Base-by-base conservation (phyloP, 2,113 vertebrate species). In the Platichthys stellatus region DNA sequence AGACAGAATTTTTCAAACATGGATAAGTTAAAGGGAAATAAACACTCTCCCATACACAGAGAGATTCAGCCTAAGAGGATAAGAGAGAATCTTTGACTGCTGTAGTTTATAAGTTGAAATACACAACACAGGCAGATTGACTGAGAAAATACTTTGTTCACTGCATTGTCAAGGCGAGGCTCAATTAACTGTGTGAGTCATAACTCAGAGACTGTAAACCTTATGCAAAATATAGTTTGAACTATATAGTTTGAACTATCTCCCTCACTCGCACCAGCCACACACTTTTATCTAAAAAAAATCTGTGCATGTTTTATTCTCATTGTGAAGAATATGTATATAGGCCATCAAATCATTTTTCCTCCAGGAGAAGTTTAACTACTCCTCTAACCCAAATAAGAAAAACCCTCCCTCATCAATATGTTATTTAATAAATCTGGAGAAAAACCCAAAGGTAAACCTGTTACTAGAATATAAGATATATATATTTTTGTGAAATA, bases 21-120 rank as follows among this genome's bases (percentile, higher is more conserved):
- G 65, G 80, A 68, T 40, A 75, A 64, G 74, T 83, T 74, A 60
- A 56, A 79, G 31, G 49, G 61, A 78, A 75, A 74, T 63, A 76
- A 71, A 80, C 76, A 69, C 57, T 63, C 54, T 57, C 51, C 59
- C 20, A 17, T 18, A 15, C 54, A 59, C 53, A 8, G 53, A 74
- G 76, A 72, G 76, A n/a, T 67, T 71, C 81, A 86, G 89, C 35
- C 72, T 15, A 10, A 23, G 67, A 70, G 1, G 83, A 90, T 89
- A 86, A 88, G 74, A 51, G 31, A 75, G 60, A 35, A 47, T 73
- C 74, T 85, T 81, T 89, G 76, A 5, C 62, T 57, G 78, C 59
- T 35, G 78, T 21, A 1, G 15, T 68, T 62, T 79, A 77, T 40
- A 67, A 66, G 35, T 28, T 68, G 35, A 53, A 78, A 83, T 24